Conservation (phyloP, 2,888 invertebrate species). For the Abrostola triplasia region DNA sequence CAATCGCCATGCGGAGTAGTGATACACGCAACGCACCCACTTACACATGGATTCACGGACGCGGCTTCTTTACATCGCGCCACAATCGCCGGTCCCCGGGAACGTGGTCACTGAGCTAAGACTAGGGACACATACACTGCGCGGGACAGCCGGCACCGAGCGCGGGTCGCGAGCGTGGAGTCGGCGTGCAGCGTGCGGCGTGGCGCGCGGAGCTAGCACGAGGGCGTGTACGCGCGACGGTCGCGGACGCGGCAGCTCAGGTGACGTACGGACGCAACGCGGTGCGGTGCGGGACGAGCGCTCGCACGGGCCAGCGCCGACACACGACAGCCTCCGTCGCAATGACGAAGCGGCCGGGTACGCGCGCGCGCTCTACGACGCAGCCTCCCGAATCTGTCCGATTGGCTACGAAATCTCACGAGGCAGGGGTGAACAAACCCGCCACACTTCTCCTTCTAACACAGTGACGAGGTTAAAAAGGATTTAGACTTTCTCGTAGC, state of each 20-base stretch:
- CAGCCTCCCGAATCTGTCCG: slow-evolving; percentile 83
- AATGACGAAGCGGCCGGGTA: slow-evolving; percentile 88
- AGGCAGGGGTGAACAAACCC: slow-evolving; percentile 86
- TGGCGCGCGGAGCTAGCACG: slow-evolving; percentile 51
- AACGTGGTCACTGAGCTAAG: slow-evolving; percentile 89
- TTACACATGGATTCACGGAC: slow-evolving; percentile 86
- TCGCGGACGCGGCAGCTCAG: slow-evolving; percentile 63
- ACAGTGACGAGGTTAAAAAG: slow-evolving; percentile 85
- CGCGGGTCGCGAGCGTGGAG: slow-evolving; percentile 48
- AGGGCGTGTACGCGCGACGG: slow-evolving; percentile 65
- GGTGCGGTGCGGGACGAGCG: slow-evolving; percentile 75
- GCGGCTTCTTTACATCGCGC: slow-evolving; percentile 86
- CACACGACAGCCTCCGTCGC: slow-evolving; percentile 87
- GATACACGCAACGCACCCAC: slow-evolving; percentile 81
- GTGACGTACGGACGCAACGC: slow-evolving; percentile 68
- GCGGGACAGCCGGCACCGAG: slow-evolving; percentile 64
- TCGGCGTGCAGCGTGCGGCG: slow-evolving; percentile 38
- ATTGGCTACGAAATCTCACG: slow-evolving; percentile 77
- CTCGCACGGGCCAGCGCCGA: slow-evolving; percentile 85
- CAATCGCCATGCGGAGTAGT: slow-evolving; percentile 74
- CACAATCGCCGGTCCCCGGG: slow-evolving; percentile 92
- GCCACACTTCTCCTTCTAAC: slow-evolving; percentile 85
- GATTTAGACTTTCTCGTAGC: slow-evolving; percentile 84
- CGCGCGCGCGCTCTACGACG: slow-evolving; percentile 86
- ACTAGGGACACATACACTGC: slow-evolving; percentile 88